phyloP scores from a whole-genome alignment of 2,888 invertebrate species.

The Phrixothrix hirtus region DNA sequence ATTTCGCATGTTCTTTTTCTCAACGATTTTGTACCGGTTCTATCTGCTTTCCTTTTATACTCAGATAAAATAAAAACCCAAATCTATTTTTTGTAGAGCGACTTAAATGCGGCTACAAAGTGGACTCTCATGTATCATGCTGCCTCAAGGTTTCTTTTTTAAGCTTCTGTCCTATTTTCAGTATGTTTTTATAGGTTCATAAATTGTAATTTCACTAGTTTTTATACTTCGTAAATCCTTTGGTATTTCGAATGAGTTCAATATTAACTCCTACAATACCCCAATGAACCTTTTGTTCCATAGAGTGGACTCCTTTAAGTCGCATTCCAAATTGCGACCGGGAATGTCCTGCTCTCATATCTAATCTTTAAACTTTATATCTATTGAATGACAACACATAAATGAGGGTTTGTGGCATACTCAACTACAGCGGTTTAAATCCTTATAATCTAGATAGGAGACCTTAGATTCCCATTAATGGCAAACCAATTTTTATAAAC shows the following conservation, averaged over 20 bases:
- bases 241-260: conserved; percentile 7
- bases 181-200: conserved; percentile 11
- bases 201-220: conserved; percentile 10
- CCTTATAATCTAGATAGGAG: conserved; percentile 4
- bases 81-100: conserved; percentile 7
- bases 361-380: conserved; percentile 38
- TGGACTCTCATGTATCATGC: conserved; percentile 13
- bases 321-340: conserved; percentile 3
- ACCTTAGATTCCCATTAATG: conserved; percentile 3
- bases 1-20: conserved; percentile 18
- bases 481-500: conserved; percentile 9
- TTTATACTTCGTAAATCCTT: conserved; percentile 5
- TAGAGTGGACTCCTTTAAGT: background rate
- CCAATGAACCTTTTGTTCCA: conserved; percentile 4
- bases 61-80: conserved; percentile 4
- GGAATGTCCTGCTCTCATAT: conserved; percentile 24
- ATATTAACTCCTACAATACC: conserved; percentile 9
- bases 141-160: conserved; percentile 8
- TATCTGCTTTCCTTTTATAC: conserved; percentile 1
- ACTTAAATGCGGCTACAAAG: conserved; percentile 15
- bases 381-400: conserved; percentile 33
- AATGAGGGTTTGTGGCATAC: conserved; percentile 1
- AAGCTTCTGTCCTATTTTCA: conserved; percentile 2
- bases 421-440: conserved; percentile 3
- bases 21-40: conserved; percentile 7